These are phyloP conservation scores for Chlorodrepanis virens DNA, from an alignment of 2,113 vertebrate genomes.

Conservation along the genomic window DNA sequence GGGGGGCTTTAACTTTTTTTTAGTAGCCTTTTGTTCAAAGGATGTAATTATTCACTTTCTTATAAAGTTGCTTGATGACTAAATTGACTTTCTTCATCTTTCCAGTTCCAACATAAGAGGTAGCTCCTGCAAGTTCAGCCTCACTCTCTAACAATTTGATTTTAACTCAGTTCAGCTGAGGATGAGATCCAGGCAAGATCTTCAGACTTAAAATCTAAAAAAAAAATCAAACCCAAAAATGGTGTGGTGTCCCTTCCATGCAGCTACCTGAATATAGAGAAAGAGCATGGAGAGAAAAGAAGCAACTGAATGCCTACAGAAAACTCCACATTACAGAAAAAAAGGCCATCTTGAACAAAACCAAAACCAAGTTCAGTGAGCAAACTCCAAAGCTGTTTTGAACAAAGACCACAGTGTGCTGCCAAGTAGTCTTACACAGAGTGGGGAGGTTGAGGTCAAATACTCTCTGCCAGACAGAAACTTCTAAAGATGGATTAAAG, in stretches of 20 bases:
- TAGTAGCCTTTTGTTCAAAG: neutral
- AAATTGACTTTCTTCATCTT: neutral
- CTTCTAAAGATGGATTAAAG: neutral
- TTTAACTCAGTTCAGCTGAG: neutral
- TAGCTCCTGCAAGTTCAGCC: neutral
- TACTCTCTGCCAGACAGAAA: neutral
- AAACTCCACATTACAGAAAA: neutral
- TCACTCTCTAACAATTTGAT: neutral
- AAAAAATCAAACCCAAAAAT: neutral
- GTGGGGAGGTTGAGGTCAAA: neutral
- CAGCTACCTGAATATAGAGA: neutral
- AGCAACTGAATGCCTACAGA: neutral
- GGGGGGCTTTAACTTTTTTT: neutral
- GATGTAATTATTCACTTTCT: neutral
- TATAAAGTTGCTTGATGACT: neutral
- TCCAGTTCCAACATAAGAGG: neutral
- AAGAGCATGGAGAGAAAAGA: neutral
- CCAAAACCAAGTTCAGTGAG: neutral
- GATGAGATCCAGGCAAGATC: neutral
- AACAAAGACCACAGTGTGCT: neutral
- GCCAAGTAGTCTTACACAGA: neutral
- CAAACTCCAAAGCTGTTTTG: neutral
- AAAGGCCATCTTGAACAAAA: neutral
- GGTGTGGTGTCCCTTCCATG: neutral
- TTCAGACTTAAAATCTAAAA: neutral